Conservation (phyloP, 2,113 vertebrate species). For the Cygnus atratus region DNA sequence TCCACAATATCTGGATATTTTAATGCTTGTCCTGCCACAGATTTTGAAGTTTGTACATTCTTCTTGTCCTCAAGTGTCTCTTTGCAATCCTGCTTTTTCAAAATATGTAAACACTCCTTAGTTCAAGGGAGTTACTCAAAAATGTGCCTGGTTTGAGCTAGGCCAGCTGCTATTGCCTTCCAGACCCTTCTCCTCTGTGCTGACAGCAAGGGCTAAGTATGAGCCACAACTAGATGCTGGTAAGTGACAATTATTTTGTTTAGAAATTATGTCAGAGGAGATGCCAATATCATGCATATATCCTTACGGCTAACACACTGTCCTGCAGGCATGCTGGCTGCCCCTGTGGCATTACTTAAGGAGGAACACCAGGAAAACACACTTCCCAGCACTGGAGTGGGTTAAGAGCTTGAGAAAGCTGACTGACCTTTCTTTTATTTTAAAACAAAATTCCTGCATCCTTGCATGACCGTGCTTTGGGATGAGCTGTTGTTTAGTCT, state of each 20-base stretch:
- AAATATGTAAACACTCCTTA: conserved; percentile 59
- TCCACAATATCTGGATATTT: conserved; percentile 13
- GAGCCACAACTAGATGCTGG: neutral
- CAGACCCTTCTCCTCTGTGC: neutral
- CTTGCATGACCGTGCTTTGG: neutral
- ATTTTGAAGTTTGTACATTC: conserved; percentile 42
- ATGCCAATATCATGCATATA: neutral
- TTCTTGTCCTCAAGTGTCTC: conserved; percentile 58
- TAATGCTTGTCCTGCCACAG: neutral
- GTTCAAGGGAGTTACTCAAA: conserved; percentile 52
- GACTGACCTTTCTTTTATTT: neutral
- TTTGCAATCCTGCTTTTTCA: conserved; percentile 27
- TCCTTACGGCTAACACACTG: neutral
- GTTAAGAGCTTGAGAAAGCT: neutral
- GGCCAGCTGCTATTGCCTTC: conserved; percentile 47
- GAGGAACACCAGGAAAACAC: neutral
- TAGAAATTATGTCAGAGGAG: conserved; percentile 14
- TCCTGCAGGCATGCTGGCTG: neutral
- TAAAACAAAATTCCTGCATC: neutral
- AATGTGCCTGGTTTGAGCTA: conserved; percentile 52
- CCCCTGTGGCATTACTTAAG: neutral
- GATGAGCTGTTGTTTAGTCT: neutral
- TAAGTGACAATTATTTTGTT: conserved; percentile 27
- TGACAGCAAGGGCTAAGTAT: conserved; percentile 3
- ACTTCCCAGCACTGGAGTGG: neutral